Evolutionary conservation across 2,113 vertebrate species (phyloP).

Genomic region (Archilochus colubris): DNA sequence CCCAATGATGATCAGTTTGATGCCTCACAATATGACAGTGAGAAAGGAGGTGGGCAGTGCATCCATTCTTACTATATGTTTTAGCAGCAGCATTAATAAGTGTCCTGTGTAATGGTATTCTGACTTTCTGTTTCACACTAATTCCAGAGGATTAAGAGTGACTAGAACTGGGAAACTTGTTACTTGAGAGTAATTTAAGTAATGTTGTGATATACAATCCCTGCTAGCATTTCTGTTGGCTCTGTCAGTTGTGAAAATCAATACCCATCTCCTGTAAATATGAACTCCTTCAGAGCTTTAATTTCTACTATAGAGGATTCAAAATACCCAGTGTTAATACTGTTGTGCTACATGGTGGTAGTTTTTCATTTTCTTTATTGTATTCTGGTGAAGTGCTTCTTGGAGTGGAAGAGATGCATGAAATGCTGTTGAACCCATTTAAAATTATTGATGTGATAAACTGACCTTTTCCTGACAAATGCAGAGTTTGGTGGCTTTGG

Average conservation of each 20-base stretch:
- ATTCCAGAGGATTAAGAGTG: neutral
- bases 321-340: neutral
- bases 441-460: neutral
- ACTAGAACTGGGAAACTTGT: neutral
- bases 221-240: neutral
- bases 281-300: neutral
- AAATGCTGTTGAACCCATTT: neutral
- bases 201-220: neutral
- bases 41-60: conserved; percentile 87
- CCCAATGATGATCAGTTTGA: conserved; percentile 93
- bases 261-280: neutral
- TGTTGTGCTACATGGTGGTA: neutral
- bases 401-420: neutral
- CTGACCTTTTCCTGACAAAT: neutral
- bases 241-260: neutral
- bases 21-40: conserved; percentile 87
- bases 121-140: neutral
- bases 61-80: neutral
- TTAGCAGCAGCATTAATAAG: neutral
- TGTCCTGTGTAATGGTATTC: neutral
- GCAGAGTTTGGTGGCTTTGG: conserved; percentile 94
- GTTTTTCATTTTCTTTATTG: neutral
- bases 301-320: neutral
- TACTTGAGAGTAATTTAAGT: neutral
- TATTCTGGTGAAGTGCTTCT: neutral